Evolutionary conservation across 2,888 invertebrate genomes (phyloP).

Genomic region (Heteromyza rotundicornis): DNA sequence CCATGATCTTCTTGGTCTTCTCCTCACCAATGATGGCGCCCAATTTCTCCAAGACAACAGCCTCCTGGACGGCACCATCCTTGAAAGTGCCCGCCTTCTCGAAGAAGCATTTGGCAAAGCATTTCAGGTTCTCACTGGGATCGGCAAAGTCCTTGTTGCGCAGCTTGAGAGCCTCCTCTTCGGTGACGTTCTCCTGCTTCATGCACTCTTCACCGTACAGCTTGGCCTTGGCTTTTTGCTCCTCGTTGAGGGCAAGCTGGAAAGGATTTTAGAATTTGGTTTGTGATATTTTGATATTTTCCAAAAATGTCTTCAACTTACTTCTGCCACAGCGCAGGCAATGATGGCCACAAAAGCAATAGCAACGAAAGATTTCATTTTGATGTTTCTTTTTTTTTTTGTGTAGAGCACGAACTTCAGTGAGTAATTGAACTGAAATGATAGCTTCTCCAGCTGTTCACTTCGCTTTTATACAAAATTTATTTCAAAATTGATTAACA

Average conservation of each 20-base stretch:
- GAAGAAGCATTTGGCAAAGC: conserved; percentile 56
- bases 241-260: conserved; percentile 42
- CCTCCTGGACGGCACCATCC: conserved; percentile 46
- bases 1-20: conserved; percentile 37
- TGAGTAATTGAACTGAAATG: neutral
- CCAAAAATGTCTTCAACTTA: conserved; percentile 32
- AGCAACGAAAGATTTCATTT: conserved; percentile 44
- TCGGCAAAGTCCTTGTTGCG: conserved; percentile 40
- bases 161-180: conserved; percentile 42
- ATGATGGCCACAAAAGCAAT: conserved; percentile 39
- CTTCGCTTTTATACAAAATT: neutral
- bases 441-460: neutral
- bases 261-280: conserved; percentile 5
- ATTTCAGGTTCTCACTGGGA: conserved; percentile 44
- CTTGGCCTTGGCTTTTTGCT: conserved; percentile 45
- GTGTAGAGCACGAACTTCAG: neutral
- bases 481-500: neutral
- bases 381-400: no score
- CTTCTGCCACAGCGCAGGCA: conserved; percentile 37
- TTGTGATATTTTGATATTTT: neutral
- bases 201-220: conserved; percentile 39
- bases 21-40: conserved; percentile 44
- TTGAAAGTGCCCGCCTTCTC: conserved; percentile 49
- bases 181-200: conserved; percentile 36
- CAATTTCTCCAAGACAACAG: conserved; percentile 36